Base-by-base conservation (phyloP, 1,140 invertebrate species). In the Aphelinus certus region DNA sequence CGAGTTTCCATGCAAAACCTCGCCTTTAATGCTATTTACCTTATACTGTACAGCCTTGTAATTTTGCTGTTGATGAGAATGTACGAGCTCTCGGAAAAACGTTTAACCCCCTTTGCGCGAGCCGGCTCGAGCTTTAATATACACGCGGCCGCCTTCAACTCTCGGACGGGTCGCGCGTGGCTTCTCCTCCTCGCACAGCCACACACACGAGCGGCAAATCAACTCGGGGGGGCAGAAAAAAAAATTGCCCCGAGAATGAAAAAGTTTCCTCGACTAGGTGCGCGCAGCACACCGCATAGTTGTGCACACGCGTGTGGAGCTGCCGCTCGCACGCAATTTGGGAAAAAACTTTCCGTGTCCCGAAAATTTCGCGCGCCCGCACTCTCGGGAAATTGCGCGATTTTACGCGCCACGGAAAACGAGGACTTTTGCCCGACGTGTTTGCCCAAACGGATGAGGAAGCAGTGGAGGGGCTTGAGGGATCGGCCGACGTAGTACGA, bases 41-140 rank as follows among this genome's bases (percentile, higher is more conserved):
- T 57, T 26, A 26, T 60, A n/a, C 45, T 55, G 6, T 67, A 61
- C 56, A 74, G 51, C 45, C 48, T 26, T 74, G 45, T 74, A 74
- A 68, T 60, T 74, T 69, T 55, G 1, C 4, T 26, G 48, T 67
- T 74, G 58, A 74, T 74, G 65, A 62, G 65, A 74, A 63, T 63
- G 56, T 69, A 69, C 45, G 72, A 26, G 42, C 45, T 45, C 56
- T 45, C 55, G 47, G 48, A 56, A 74, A 74, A 68, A 10, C 55
- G 51, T 60, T 74, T 74, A 74, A 62, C n/a, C 45, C 55, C 66
- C 68, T 74, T 68, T 68, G 48, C 43, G 57, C n/a, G 4, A 47
- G n/a, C 2, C 55, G 7, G 42, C 3, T 73, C 42, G 42, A n/a
- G 46, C 53, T 72, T 53, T 61, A 58, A 58, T 61, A 67, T 67